phyloP scores from a whole-genome alignment of 2,888 invertebrate genomes.

The Oxyscelio sp. region DNA sequence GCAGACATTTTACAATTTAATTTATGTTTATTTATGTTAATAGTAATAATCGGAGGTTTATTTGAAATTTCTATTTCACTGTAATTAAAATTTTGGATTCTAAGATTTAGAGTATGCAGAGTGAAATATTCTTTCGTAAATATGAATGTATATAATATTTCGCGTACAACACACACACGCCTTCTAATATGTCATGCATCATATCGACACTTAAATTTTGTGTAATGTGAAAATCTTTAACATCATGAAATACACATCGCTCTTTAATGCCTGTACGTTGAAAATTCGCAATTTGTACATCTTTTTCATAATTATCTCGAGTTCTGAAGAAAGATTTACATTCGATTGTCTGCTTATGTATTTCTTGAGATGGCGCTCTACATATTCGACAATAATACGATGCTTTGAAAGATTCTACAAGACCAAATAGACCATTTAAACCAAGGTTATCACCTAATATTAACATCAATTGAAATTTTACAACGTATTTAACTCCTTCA shows the following conservation, averaged over 20 bases:
- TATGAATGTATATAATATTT: slow-evolving; percentile 37
- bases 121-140: not conserved
- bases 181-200: slow-evolving; percentile 63
- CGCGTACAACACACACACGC: slow-evolving; percentile 33
- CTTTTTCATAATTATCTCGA: slow-evolving; percentile 34
- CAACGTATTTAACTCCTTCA: too few species aligned
- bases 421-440: slow-evolving; percentile 32
- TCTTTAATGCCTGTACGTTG: slow-evolving; percentile 43
- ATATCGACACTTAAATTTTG: slow-evolving; percentile 45
- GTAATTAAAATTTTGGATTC: not conserved
- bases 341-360: slow-evolving; percentile 21
- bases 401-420: slow-evolving; percentile 46
- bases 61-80: not conserved
- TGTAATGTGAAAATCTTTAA: slow-evolving; percentile 48
- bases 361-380: not conserved
- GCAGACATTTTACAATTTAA: not conserved
- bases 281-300: slow-evolving; percentile 3
- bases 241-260: slow-evolving; percentile 25
- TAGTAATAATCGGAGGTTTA: not conserved
- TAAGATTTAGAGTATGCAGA: not conserved
- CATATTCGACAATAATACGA: slow-evolving; percentile 43
- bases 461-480: too few species aligned
- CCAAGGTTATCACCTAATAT: slow-evolving; percentile 57
- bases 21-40: not conserved
- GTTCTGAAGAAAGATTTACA: slow-evolving; percentile 27